Evolutionary conservation across 2,113 vertebrate species (phyloP), one percentile per base, ranked within the genome.

Genomic region (Aplodontia rufa): DNA sequence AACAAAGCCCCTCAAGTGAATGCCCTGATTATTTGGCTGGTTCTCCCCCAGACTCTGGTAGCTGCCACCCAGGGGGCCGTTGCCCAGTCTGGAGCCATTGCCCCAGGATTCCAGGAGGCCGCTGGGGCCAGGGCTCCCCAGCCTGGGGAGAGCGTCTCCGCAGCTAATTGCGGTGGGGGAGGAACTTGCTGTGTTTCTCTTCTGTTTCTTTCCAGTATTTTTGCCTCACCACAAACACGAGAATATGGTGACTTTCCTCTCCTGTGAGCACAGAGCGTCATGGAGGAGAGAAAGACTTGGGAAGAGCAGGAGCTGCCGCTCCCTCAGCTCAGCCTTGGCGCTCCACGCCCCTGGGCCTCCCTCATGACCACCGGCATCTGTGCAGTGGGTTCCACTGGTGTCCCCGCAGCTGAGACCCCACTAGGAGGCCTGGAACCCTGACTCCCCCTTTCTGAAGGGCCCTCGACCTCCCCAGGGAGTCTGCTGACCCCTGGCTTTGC

Each of bases 1-100:
- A 89, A 93, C 93, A 96, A 89, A 89, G 69, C 64, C n/a, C 47
- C n/a, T 72, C 35, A 10, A 83, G 90, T 95, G 94, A 94, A 92
- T 49, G 91, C 86, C 58, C 82, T 86, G 92, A 88, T 78, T 91
- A 58, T 90, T 84, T 85, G 88, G 88, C 93, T 5, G 16, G 55
- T 80, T 95, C 93, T 68, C 55, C 60, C 92, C 58, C n/a, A 35
- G 91, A 64, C 35, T 92, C 90, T 20, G 30, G 87, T 12, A 95
- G 72, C 80, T 75, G 68, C 71, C 79, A 45, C 82, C 86, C 80
- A 64, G 87, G 58, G 91, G 75, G 45, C 42, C 6, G 0, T 40
- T 32, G 81, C 82, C 93, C 12, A 58, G 37, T 85, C 88, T 92
- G 72, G 94, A 95, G 80, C 69, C 93, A 17, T 40, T 79, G 45